phyloP scores from a whole-genome alignment of 2,888 invertebrate genomes.

The Bimastos eiseni region DNA sequence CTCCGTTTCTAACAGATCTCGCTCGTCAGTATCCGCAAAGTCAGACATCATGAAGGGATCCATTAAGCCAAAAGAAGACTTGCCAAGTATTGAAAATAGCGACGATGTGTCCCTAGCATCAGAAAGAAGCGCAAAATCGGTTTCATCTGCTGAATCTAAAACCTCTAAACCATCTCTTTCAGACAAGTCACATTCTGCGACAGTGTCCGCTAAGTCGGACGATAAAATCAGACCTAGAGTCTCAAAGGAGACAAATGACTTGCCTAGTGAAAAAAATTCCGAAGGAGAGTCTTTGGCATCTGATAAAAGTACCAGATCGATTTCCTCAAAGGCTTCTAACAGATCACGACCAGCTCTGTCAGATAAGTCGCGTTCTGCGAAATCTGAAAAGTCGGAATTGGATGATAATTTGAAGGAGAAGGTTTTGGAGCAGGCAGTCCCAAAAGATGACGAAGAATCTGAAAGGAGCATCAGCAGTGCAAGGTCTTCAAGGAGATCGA shows the following conservation, averaged over 20 bases:
- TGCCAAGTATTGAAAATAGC: neutral
- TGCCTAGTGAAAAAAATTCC: neutral
- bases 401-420: neutral
- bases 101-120: neutral
- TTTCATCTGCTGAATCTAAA: neutral
- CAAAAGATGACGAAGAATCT: neutral
- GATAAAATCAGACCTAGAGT: neutral
- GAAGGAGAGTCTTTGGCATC: neutral
- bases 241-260: neutral
- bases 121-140: neutral
- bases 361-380: neutral
- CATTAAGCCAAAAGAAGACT: neutral
- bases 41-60: neutral
- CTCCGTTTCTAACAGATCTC: neutral
- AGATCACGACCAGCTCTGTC: neutral
- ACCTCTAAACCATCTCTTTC: neutral
- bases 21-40: neutral
- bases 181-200: neutral
- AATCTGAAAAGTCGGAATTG: neutral
- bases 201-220: neutral
- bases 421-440: neutral
- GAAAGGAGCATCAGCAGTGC: neutral
- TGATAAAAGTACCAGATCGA: neutral
- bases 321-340: neutral
- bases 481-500: neutral